phyloP scores from a whole-genome alignment of 2,113 vertebrate species.

The Falco punctatus region DNA sequence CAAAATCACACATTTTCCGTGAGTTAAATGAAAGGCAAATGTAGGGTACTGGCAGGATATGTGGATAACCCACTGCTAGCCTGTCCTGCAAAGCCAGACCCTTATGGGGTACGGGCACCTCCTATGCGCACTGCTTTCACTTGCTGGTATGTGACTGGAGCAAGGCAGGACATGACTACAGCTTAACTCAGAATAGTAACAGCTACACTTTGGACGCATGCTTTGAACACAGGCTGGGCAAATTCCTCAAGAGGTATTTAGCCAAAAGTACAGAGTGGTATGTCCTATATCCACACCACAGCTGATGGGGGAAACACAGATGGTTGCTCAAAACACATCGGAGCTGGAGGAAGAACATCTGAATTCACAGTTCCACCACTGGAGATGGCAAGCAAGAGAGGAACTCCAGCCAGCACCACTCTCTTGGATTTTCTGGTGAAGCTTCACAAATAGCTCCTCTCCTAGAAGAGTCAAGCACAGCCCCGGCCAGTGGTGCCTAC shows the following conservation, averaged over 20 bases:
- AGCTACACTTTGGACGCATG: neutral
- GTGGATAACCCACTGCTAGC: neutral
- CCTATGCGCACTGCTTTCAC: neutral
- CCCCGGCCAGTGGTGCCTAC: neutral
- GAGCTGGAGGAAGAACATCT: neutral
- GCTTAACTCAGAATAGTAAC: neutral
- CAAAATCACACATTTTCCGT: neutral
- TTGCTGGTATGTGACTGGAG: neutral
- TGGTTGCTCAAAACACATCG: neutral
- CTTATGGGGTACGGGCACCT: neutral
- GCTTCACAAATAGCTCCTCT: neutral
- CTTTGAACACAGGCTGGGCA: fast-evolving
- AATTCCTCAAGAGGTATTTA: neutral
- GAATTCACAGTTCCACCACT: neutral
- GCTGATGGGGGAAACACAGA: neutral
- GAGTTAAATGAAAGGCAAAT: neutral
- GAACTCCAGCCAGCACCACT: neutral
- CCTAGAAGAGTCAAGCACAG: neutral
- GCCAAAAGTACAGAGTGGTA: neutral
- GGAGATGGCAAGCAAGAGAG: neutral
- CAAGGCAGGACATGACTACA: neutral
- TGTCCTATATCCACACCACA: neutral
- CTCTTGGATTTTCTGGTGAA: neutral
- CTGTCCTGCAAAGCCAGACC: neutral
- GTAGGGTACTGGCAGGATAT: neutral